Conservation (phyloP, 2,888 invertebrate genomes). For the Lypha dubia region DNA sequence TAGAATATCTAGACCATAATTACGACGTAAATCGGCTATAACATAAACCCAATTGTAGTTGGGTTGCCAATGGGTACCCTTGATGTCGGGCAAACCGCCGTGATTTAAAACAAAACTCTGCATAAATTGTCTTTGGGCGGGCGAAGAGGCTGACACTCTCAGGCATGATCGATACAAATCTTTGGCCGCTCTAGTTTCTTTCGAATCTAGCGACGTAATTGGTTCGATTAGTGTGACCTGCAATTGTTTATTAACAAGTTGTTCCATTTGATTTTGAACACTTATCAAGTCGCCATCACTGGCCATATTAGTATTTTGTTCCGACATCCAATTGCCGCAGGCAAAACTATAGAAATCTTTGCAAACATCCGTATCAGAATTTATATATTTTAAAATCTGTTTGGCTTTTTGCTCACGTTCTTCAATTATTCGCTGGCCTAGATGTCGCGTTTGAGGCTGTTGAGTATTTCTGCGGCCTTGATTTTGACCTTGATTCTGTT, state of each 20-base stretch:
- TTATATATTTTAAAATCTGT: constrained; percentile 76
- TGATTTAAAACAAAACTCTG: constrained; percentile 75
- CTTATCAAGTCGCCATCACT: constrained; percentile 73
- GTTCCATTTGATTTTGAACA: constrained; percentile 75
- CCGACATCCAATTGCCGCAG: constrained; percentile 79
- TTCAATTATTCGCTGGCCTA: constrained; percentile 31
- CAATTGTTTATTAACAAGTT: constrained; percentile 74
- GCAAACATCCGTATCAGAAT: constrained; percentile 78
- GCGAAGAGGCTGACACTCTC: constrained; percentile 72
- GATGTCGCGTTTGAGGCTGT: constrained; percentile 51
- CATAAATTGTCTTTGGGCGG: constrained; percentile 75
- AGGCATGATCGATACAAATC: constrained; percentile 79
- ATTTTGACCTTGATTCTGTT: constrained; percentile 58
- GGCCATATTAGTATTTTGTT: constrained; percentile 69
- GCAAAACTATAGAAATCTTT: constrained; percentile 80
- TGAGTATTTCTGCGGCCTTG: constrained; percentile 48
- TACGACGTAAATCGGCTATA: constrained; percentile 75
- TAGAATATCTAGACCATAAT: constrained; percentile 79
- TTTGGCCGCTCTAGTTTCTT: constrained; percentile 75
- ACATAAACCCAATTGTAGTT: constrained; percentile 78
- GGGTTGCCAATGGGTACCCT: constrained; percentile 77
- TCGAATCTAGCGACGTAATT: constrained; percentile 57
- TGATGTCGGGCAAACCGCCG: constrained; percentile 77
- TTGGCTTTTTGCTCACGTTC: constrained; percentile 63
- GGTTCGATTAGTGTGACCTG: constrained; percentile 74